Conservation (phyloP, 2,113 vertebrate species). For the Lethenteron camtschaticum region DNA sequence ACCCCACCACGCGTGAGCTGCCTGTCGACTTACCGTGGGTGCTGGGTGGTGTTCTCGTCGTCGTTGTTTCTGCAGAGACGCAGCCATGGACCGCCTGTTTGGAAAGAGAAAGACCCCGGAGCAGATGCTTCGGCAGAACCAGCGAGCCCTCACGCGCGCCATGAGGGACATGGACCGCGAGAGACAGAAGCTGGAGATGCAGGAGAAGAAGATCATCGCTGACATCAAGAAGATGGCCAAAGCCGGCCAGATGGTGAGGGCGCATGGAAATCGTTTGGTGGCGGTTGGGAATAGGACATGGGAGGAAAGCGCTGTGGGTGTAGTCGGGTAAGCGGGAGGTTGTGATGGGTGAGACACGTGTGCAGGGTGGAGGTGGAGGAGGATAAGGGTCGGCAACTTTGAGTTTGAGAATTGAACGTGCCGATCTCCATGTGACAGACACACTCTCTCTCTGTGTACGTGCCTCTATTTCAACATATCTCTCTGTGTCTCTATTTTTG, state of each 20-base stretch:
- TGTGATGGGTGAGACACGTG: not conserved
- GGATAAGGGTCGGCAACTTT: not conserved
- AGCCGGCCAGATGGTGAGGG: conserved; percentile 69
- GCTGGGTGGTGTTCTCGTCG: no score
- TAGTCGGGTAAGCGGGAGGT: no score
- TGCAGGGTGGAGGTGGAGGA: not conserved
- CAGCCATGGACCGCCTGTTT: conserved; percentile 49
- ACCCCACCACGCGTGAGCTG: no score
- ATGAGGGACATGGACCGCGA: conserved; percentile 70
- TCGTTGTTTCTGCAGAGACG: not conserved
- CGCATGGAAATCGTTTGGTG: not conserved
- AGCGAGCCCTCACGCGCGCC: conserved; percentile 48
- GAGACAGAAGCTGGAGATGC: conserved; percentile 47
- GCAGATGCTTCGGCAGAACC: conserved; percentile 66
- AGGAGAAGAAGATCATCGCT: conserved; percentile 80
- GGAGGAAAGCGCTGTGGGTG: not conserved
- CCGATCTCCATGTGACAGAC: no score
- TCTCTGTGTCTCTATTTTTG: no score
- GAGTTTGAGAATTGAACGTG: no score
- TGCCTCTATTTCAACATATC: no score
- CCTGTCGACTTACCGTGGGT: no score
- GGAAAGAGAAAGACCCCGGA: conserved; percentile 64
- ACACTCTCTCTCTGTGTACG: no score
- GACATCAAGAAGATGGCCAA: conserved; percentile 96
- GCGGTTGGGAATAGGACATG: not conserved